These are phyloP conservation scores for Linhomoeus sp. DNA, from an alignment of 2,888 invertebrate genomes.

Conservation along the genomic window DNA sequence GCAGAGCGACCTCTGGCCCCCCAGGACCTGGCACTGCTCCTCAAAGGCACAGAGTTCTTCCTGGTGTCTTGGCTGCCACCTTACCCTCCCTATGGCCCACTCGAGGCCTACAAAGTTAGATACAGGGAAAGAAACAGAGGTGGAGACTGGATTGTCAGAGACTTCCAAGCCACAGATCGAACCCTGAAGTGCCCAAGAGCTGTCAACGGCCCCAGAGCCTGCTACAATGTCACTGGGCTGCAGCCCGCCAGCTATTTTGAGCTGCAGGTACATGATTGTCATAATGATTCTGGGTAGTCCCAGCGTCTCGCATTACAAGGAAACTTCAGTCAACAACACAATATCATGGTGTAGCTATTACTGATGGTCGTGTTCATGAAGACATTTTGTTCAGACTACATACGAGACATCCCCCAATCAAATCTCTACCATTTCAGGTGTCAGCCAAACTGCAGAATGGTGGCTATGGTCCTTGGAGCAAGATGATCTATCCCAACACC, in stretches of 20 bases:
- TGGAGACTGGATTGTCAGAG: conserved; percentile 12
- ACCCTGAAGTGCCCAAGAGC: not conserved
- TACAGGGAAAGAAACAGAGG: conserved; percentile 10
- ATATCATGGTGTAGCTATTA: not conserved
- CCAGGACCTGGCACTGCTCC: conserved; percentile 24
- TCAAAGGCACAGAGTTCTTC: conserved; percentile 25
- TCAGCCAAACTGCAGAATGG: conserved; percentile 23
- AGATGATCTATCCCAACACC: conserved; percentile 22
- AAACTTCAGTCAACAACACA: not conserved
- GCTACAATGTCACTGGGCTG: conserved; percentile 23
- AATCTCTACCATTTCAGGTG: no score
- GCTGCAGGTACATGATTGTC: not conserved
- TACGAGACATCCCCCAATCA: no score
- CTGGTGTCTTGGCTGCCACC: conserved; percentile 27
- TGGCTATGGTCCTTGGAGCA: conserved; percentile 21
- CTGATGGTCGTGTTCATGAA: no score
- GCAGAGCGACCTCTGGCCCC: conserved; percentile 25
- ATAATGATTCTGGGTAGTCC: no score
- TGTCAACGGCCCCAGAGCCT: conserved; percentile 17
- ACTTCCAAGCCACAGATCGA: not conserved
- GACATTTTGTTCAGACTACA: no score
- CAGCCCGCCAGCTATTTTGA: conserved; percentile 12
- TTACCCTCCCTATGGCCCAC: conserved; percentile 27
- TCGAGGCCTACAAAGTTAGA: conserved; percentile 23
- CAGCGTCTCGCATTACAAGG: no score